phyloP scores from a whole-genome alignment of 2,797 vertebrate species.

The Cynodonichthys magdalenae region DNA sequence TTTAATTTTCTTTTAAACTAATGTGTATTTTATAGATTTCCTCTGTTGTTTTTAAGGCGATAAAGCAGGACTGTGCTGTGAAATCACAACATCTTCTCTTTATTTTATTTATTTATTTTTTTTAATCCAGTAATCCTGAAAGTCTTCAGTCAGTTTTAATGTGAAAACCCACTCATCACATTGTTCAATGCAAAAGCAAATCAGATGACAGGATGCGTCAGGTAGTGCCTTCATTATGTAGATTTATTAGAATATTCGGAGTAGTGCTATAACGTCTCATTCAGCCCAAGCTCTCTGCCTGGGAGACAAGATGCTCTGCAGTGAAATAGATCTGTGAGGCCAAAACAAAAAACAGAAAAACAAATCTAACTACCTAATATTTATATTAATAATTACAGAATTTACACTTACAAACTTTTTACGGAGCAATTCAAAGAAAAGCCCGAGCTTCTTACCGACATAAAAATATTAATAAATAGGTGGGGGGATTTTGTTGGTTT shows the following conservation, averaged over 20 bases:
- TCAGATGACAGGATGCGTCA: constrained; percentile 27
- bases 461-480: constrained; percentile 77
- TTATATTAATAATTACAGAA: constrained; percentile 86
- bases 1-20: constrained; percentile 69
- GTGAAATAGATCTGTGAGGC: constrained; percentile 72
- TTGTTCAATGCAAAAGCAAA: constrained; percentile 43
- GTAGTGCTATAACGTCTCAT: constrained; percentile 79
- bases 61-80: constrained; percentile 14
- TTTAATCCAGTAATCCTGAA: background rate
- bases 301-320: constrained; percentile 57
- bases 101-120: background rate
- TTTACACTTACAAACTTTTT: constrained; percentile 75
- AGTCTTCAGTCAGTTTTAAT: background rate
- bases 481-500: constrained; percentile 3
- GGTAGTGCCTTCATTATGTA: constrained; percentile 77
- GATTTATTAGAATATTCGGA: constrained; percentile 82
- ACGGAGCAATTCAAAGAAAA: constrained; percentile 64
- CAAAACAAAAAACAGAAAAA: constrained; percentile 32
- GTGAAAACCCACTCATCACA: constrained; percentile 11
- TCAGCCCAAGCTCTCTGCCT: constrained; percentile 56
- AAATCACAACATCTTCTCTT: background rate
- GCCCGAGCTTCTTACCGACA: constrained; percentile 52
- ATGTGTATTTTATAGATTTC: constrained; percentile 37
- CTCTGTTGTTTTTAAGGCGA: constrained; percentile 16
- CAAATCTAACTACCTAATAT: constrained; percentile 74